phyloP scores from a whole-genome alignment of 2,888 invertebrate species.

The Elmis aenea region DNA sequence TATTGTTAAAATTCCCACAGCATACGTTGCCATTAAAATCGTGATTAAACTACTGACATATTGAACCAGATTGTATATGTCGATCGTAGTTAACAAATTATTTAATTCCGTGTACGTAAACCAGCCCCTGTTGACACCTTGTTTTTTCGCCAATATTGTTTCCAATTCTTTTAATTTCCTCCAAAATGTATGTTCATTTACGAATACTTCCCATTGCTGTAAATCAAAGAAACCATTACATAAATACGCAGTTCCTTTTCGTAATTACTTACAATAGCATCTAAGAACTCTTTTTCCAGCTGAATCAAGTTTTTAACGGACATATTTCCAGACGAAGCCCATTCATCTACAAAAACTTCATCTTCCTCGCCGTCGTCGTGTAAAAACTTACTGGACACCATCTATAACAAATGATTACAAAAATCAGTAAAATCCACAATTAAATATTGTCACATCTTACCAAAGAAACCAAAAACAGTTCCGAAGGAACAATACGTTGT shows the following conservation, averaged over 20 bases:
- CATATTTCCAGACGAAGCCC: constrained; percentile 83
- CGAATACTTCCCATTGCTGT: constrained; percentile 84
- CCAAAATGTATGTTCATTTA: constrained; percentile 71
- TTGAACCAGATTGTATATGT: constrained; percentile 49
- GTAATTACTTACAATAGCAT: constrained; percentile 71
- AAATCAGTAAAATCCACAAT: constrained; percentile 10
- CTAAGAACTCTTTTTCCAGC: constrained; percentile 82
- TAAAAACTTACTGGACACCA: constrained; percentile 94
- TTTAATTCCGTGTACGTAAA: constrained; percentile 77
- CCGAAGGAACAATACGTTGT: constrained; percentile 76
- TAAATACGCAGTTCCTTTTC: too few species aligned
- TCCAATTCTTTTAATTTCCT: constrained; percentile 65
- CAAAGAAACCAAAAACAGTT: constrained; percentile 91
- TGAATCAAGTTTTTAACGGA: constrained; percentile 68
- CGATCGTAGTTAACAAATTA: constrained; percentile 50
- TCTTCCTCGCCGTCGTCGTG: constrained; percentile 91
- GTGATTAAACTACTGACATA: constrained; percentile 52
- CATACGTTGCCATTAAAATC: constrained; percentile 57
- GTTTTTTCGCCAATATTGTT: constrained; percentile 64
- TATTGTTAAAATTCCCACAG: constrained; percentile 56
- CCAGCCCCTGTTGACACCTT: constrained; percentile 71
- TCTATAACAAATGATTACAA: constrained; percentile 60
- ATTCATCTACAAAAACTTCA: constrained; percentile 86
- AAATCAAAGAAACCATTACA: constrained; percentile 20
- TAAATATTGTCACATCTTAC: constrained; percentile 49